Evolutionary conservation across 2,797 vertebrate genomes (phyloP).

Genomic region (Onychomys leucogaster): DNA sequence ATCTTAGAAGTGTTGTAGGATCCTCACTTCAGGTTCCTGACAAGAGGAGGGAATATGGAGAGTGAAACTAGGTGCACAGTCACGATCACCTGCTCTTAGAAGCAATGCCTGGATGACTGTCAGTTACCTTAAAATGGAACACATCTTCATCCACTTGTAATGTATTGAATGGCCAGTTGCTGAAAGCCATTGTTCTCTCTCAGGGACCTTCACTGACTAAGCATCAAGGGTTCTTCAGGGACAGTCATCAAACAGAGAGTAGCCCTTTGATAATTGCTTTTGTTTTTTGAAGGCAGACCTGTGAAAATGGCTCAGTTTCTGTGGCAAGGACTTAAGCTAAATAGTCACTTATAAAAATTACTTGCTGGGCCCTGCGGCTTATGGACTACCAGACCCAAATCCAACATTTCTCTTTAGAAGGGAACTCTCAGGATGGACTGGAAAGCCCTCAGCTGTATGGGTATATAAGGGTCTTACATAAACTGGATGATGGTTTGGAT

Average conservation of each 20-base stretch:
- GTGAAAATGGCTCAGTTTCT: neutral
- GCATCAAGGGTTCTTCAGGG: neutral
- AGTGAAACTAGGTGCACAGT: neutral
- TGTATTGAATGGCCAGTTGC: neutral
- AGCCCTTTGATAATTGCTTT: neutral
- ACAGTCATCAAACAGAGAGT: neutral
- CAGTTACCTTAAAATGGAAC: neutral
- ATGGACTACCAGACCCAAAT: neutral
- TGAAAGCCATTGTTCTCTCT: neutral
- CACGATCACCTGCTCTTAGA: neutral
- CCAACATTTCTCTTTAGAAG: neutral
- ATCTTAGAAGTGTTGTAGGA: neutral
- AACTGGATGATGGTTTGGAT: neutral
- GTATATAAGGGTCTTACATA: neutral
- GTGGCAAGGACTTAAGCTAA: neutral
- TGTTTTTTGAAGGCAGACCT: neutral
- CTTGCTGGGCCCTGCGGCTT: neutral
- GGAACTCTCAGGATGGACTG: neutral
- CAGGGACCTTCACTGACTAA: neutral
- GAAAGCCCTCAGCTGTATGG: neutral
- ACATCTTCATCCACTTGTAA: neutral
- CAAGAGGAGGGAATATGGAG: neutral
- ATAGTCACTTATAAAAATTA: neutral
- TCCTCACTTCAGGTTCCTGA: fast-evolving
- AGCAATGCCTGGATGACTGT: neutral